phyloP scores from a whole-genome alignment of 2,888 invertebrate genomes.

The Athetis lepigone region DNA sequence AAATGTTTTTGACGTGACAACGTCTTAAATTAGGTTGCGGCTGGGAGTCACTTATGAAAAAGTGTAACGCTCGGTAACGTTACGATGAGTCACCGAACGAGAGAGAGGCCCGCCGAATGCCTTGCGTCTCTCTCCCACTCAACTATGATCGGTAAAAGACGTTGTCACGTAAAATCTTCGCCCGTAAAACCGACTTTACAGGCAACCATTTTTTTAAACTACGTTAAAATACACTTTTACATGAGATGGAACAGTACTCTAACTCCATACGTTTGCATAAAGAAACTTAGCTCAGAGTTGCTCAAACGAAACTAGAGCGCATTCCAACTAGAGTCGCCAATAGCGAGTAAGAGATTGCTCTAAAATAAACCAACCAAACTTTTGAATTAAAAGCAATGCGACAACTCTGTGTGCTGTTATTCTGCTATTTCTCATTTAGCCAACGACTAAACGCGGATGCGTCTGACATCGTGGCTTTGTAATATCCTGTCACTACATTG shows the following conservation, averaged over 20 bases:
- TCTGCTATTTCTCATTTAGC: conserved; percentile 87
- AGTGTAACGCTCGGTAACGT: too few relatives aligned
- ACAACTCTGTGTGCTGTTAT: conserved; percentile 65
- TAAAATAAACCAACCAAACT: conserved; percentile 55
- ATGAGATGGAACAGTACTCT: conserved; percentile 39
- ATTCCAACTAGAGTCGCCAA: conserved; percentile 45
- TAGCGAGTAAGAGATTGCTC: conserved; percentile 55
- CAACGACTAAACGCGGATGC: conserved; percentile 80
- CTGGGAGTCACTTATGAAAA: too few relatives aligned
- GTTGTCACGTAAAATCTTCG: too few relatives aligned
- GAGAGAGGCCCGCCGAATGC: too few relatives aligned
- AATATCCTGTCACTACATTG: conserved; percentile 87
- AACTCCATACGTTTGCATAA: conserved; percentile 48
- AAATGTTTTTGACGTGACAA: too few relatives aligned
- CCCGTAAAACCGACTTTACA: too few relatives aligned
- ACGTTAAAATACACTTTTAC: conserved; percentile 48
- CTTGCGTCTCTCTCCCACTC: too few relatives aligned
- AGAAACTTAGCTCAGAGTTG: conserved; percentile 44
- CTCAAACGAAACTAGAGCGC: conserved; percentile 47
- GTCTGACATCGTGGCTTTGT: conserved; percentile 84
- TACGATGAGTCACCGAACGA: too few relatives aligned
- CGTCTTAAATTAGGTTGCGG: too few relatives aligned
- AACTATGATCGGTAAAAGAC: too few relatives aligned
- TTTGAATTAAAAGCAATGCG: conserved; percentile 61
- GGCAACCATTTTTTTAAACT: too few relatives aligned